Conservation (phyloP, 1,140 invertebrate genomes). For the Neodiprion fabricii region DNA sequence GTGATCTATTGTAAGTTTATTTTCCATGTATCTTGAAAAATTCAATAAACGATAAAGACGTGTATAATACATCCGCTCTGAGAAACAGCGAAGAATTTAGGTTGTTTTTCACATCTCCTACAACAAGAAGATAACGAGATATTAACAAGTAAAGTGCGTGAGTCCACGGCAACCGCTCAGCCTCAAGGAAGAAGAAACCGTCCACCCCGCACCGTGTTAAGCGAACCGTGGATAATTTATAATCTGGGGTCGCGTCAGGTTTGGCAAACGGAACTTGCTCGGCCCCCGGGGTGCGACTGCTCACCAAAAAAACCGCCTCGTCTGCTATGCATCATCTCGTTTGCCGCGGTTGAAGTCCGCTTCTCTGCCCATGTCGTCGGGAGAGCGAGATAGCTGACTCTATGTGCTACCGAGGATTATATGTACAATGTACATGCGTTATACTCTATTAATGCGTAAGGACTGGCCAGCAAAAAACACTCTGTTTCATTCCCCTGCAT, state of each 20-base stretch:
- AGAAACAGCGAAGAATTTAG: too few relatives aligned
- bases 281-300: neutral
- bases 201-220: neutral
- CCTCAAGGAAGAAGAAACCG: too few relatives aligned
- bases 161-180: too few relatives aligned
- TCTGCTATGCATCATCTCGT: slow-evolving; percentile 7
- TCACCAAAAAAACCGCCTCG: neutral
- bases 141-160: too few relatives aligned
- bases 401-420: neutral
- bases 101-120: too few relatives aligned
- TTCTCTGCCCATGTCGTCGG: too few relatives aligned
- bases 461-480: neutral
- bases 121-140: too few relatives aligned
- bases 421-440: neutral
- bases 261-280: neutral
- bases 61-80: too few relatives aligned
- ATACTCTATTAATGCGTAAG: neutral
- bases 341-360: neutral
- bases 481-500: too few relatives aligned
- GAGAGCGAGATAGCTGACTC: neutral
- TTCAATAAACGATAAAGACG: too few relatives aligned
- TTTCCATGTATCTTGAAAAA: too few relatives aligned
- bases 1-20: too few relatives aligned
- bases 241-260: slow-evolving; percentile 1
- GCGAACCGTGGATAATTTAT: slow-evolving; percentile 5